Base-by-base conservation (phyloP, 2,888 invertebrate species). In the Dicyrtomina minuta region DNA sequence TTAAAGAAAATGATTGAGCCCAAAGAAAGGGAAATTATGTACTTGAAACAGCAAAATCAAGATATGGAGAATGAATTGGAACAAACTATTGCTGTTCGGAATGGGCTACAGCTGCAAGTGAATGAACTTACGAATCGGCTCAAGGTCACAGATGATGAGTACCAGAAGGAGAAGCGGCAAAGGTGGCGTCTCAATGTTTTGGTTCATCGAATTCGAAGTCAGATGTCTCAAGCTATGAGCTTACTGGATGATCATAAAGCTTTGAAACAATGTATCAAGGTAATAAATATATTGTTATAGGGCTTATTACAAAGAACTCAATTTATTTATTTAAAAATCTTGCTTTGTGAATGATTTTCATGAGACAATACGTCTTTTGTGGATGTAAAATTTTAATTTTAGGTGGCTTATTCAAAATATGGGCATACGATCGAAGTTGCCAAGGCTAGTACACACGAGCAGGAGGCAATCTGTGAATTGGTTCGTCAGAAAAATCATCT, bases 1-100 rank as follows among this genome's bases (percentile, higher is more conserved):
- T 82, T 95, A 24, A 91, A 92, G 81, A 88, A 88, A 79, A 89
- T 90, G 81, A 92, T 96, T 79, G 92, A 93, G 80, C 94, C 94
- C 0, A 87, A 90, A 76, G 93, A 94, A 80, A 87, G 88, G 74
- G 91, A 91, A 79, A 93, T 95, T 77, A 88, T 89, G 81, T 89
- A 90, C 77, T 89, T 92, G 83, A 90, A 90, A 79, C 86, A 89
- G 72, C 90, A 93, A 80, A 91, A 92, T 62, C 84, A 86, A 59
- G 89, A 90, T 62, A 89, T 94, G 90, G 93, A 94, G 81, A 87
- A 87, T 53, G 92, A 93, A 78, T 82, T 93, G 79, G 89, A 91
- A n/a, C 61, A 70, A 1, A 77, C 77, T 1, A 74, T 76, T 41
- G 71, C 72, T 51, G 71, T 74, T 13, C 70, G 75, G 41, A 74